These are phyloP conservation scores for Lethocerus indicus DNA, from an alignment of 1,140 invertebrate genomes.

Conservation along the genomic window DNA sequence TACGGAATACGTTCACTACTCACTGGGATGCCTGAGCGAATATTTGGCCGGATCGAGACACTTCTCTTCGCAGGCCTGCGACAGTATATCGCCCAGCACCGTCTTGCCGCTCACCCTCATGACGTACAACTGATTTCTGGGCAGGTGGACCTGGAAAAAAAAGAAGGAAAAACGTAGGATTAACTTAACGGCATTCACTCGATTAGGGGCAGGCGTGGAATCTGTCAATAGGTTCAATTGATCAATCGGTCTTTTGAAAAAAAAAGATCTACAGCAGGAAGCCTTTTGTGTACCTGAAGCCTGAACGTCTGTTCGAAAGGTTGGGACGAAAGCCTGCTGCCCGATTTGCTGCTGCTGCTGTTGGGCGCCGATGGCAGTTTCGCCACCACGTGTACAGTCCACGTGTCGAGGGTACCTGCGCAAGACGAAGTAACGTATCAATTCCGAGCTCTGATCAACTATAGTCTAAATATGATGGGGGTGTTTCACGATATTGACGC, in stretches of 20 bases:
- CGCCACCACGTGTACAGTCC: slow-evolving; percentile 38
- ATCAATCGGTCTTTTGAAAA: too few relatives aligned
- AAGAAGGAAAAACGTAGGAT: not conserved
- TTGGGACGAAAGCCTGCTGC: slow-evolving; percentile 28
- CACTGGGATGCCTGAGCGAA: slow-evolving; percentile 61
- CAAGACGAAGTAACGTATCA: too few relatives aligned
- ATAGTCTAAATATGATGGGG: too few relatives aligned
- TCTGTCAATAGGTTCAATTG: too few relatives aligned
- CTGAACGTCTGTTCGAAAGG: slow-evolving; percentile 61
- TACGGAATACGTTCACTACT: too few relatives aligned
- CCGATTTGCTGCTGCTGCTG: slow-evolving; percentile 21
- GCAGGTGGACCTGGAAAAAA: slow-evolving; percentile 50
- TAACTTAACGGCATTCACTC: too few relatives aligned
- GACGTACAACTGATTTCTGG: slow-evolving; percentile 65
- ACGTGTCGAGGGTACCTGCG: slow-evolving; percentile 31
- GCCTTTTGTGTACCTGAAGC: slow-evolving; percentile 43
- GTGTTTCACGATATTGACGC: too few relatives aligned
- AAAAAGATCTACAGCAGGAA: too few relatives aligned
- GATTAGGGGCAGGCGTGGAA: too few relatives aligned
- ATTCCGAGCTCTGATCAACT: too few relatives aligned
- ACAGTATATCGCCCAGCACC: slow-evolving; percentile 43
- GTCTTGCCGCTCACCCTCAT: slow-evolving; percentile 49
- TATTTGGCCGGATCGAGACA: slow-evolving; percentile 55
- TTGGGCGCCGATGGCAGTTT: slow-evolving; percentile 24
- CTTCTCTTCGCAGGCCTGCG: slow-evolving; percentile 63